Evolutionary conservation across 1,140 invertebrate genomes (phyloP).

Genomic region (Gonatopus flavifemur): DNA sequence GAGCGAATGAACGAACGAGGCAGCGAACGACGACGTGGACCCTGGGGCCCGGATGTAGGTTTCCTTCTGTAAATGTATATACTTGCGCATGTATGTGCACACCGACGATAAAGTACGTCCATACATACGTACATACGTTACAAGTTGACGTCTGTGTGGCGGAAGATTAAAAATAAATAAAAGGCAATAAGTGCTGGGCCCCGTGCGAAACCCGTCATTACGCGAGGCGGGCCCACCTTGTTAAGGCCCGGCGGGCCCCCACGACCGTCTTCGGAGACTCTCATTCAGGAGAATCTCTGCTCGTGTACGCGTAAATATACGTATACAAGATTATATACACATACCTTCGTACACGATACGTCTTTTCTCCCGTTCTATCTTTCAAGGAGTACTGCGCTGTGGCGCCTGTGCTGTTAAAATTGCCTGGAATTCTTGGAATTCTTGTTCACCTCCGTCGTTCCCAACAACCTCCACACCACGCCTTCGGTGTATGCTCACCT

Average conservation of each 20-base stretch:
- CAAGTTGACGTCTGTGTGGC: slow-evolving; percentile 37
- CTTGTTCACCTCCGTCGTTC: slow-evolving; percentile 22
- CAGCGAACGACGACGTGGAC: slow-evolving; percentile 11
- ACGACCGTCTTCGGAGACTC: slow-evolving; percentile 38
- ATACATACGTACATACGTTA: slow-evolving; percentile 13
- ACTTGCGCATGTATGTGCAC: slow-evolving; percentile 39
- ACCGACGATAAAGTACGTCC: too few relatives aligned
- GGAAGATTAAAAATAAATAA: slow-evolving; percentile 58
- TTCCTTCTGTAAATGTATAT: slow-evolving; percentile 15
- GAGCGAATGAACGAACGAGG: background rate
- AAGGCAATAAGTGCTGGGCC: slow-evolving; percentile 57
- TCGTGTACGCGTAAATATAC: too few relatives aligned
- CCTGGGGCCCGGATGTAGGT: slow-evolving; percentile 50
- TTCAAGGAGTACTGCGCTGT: slow-evolving; percentile 31
- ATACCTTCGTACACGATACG: too few relatives aligned
- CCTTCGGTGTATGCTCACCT: too few relatives aligned
- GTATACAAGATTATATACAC: too few relatives aligned
- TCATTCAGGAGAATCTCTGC: slow-evolving; percentile 56
- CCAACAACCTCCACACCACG: slow-evolving; percentile 21
- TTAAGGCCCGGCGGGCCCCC: slow-evolving; percentile 48
- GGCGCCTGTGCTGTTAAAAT: slow-evolving; percentile 59
- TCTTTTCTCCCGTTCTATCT: slow-evolving; percentile 5
- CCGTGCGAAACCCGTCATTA: slow-evolving; percentile 58
- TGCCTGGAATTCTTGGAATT: slow-evolving; percentile 56
- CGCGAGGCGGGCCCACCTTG: slow-evolving; percentile 58